These are phyloP conservation scores for Cepaea nemoralis DNA, from an alignment of 1,140 invertebrate species.

Conservation along the genomic window DNA sequence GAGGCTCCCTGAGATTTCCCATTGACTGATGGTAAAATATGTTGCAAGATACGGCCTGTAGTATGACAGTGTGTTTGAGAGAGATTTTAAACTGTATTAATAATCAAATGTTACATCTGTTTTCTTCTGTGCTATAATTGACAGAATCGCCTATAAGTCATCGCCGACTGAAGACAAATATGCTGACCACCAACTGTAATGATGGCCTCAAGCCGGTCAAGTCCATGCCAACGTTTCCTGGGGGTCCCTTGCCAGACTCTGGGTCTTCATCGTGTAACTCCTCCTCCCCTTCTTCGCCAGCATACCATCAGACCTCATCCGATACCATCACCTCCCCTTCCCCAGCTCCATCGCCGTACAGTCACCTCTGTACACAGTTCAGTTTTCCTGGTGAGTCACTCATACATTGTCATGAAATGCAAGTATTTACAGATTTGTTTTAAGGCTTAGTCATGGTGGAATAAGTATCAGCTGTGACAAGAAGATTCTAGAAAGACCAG, in stretches of 20 bases:
- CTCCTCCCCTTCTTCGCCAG: constrained; percentile 94
- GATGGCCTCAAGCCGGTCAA: constrained; percentile 47
- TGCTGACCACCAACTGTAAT: constrained; percentile 40
- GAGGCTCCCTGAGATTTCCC: too few relatives aligned
- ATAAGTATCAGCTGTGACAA: too few relatives aligned
- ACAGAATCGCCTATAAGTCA: constrained; percentile 60
- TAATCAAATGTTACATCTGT: too few relatives aligned
- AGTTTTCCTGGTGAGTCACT: constrained; percentile 84
- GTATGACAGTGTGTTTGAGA: too few relatives aligned
- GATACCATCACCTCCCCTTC: constrained; percentile 60
- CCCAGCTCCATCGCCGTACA: constrained; percentile 59
- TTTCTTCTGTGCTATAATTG: background rate
- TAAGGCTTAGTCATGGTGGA: too few relatives aligned
- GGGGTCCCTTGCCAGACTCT: constrained; percentile 78
- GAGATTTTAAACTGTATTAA: too few relatives aligned
- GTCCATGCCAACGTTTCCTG: constrained; percentile 53
- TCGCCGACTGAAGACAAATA: constrained; percentile 45
- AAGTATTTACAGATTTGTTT: too few relatives aligned
- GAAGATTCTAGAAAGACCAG: too few relatives aligned
- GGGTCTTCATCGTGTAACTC: constrained; percentile 97
- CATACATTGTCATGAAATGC: background rate
- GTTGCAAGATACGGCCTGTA: too few relatives aligned
- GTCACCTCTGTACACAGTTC: constrained; percentile 78
- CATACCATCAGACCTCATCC: constrained; percentile 70
- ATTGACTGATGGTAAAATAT: too few relatives aligned